phyloP scores from a whole-genome alignment of 2,797 vertebrate species.

The Pseudochirops cupreus region DNA sequence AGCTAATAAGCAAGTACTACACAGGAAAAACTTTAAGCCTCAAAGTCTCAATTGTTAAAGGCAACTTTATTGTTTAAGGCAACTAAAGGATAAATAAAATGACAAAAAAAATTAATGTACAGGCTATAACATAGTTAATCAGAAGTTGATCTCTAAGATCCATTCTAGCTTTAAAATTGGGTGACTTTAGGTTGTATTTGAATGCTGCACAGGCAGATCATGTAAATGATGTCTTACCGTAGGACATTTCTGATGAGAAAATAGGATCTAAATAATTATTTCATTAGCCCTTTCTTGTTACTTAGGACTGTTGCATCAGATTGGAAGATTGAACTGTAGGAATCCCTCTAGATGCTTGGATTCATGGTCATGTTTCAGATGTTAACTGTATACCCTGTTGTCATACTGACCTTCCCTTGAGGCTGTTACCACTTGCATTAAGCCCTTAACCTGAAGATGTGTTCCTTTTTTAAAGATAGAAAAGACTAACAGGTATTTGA shows the following conservation, averaged over 20 bases:
- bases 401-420: not conserved
- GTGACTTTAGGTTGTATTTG: not conserved
- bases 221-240: not conserved
- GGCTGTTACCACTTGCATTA: not conserved
- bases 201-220: not conserved
- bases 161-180: not conserved
- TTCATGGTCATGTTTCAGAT: slow-evolving; percentile 7
- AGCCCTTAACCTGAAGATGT: not conserved
- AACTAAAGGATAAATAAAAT: not conserved
- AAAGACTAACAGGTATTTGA: not conserved
- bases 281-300: slow-evolving; percentile 12
- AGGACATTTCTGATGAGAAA: slow-evolving; percentile 13
- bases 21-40: not conserved
- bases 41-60: not conserved
- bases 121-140: not conserved
- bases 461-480: not conserved
- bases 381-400: not conserved
- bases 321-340: slow-evolving; percentile 38
- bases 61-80: not conserved
- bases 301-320: not conserved
- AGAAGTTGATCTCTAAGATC: not conserved
- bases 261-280: slow-evolving; percentile 29
- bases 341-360: slow-evolving; percentile 21
- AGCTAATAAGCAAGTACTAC: not conserved
- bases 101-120: not conserved